Base-by-base conservation (phyloP, 2,888 invertebrate genomes). In the Hyppa rectilinea region DNA sequence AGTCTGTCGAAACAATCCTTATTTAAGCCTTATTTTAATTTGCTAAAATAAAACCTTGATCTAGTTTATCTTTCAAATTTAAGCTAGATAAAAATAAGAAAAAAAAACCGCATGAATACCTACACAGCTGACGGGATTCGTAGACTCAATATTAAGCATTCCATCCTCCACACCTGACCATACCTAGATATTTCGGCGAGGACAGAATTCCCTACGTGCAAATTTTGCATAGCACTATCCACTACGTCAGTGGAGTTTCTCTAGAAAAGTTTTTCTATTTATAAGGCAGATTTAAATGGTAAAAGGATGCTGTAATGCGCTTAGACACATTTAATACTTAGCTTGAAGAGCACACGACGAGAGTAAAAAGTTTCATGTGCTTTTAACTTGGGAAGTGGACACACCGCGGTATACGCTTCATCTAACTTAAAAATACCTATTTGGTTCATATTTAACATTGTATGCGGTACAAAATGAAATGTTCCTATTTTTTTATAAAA, bases 101-200 rank as follows among this genome's bases (percentile, higher is more conserved):
- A 55, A 65, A 80, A 79, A 75, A 70, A n/a, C n/a, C 17, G 47
- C 66, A 55, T 55, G 38, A 78, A 80, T 72, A 49, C 71, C 59
- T 64, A 74, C 82, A 63, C 78, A 78, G 50, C 67, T 34, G 34
- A 36, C 75, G 49, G 43, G 56, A 55, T 65, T 40, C 26, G 61
- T 70, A 80, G 63, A 71, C 63, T 82, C 70, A 72, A 82, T 85
- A 85, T 84, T 85, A 84, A 86, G 80, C 82, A 86, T 86, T 86
- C 87, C 84, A 23, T 65, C 72, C 75, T 70, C 56, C 73, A 75
- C 53, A 76, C 59, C 78, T 86, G 83, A 83, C 83, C 81, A 75
- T 74, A 70, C 65, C 63, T 71, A 61, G 64, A 67, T 81, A 85
- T 81, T 84, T 84, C 58, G 76, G 62, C 59, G 53, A 65, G 67